These are phyloP conservation scores for Reticulitermes lucifugus DNA, from an alignment of 2,888 invertebrate species.

Conservation along the genomic window DNA sequence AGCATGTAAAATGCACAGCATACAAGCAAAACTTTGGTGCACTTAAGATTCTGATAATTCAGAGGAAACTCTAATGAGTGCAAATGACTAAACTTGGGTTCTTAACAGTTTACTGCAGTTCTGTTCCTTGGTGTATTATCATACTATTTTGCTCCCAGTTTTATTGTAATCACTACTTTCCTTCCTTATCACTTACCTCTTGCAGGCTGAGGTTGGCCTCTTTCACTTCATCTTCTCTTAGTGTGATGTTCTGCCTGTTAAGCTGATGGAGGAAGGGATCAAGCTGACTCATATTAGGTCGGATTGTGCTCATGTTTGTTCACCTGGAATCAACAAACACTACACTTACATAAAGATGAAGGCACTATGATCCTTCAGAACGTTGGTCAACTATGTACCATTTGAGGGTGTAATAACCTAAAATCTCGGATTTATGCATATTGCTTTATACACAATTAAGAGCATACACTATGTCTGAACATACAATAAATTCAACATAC, in stretches of 20 bases:
- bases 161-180: not conserved
- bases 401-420: too few relatives aligned
- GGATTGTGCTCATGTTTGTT: not conserved
- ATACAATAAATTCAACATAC: too few relatives aligned
- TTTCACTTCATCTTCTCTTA: constrained; percentile 14
- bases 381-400: too few relatives aligned
- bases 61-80: too few relatives aligned
- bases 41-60: too few relatives aligned
- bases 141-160: not conserved
- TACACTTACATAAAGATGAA: too few relatives aligned
- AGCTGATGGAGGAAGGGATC: not conserved
- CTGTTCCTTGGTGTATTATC: not conserved
- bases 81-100: not conserved
- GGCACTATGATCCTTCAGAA: too few relatives aligned
- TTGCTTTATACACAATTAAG: too few relatives aligned
- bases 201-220: not conserved
- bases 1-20: not conserved
- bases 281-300: not conserved
- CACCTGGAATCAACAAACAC: not conserved
- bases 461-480: too few relatives aligned
- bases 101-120: not conserved
- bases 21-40: too few relatives aligned
- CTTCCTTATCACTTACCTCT: not conserved
- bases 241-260: not conserved
- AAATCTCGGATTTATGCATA: too few relatives aligned